Conservation (phyloP, 2,113 vertebrate species). For the Pangasianodon gigas region DNA sequence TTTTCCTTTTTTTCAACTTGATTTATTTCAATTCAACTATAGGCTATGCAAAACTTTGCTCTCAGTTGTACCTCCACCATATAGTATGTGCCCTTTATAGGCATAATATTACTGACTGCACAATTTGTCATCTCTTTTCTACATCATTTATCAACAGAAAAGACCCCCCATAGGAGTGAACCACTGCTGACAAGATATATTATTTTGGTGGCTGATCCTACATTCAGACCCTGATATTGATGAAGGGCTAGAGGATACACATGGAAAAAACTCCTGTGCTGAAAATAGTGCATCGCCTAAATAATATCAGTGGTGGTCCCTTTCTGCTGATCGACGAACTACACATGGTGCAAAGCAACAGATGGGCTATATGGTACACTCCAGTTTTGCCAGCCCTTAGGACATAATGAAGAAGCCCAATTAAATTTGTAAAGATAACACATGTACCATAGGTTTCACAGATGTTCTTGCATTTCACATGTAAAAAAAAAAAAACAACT, state of each 20-base stretch:
- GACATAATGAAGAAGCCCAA: background rate
- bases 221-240: background rate
- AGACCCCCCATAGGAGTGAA: background rate
- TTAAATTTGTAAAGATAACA: background rate
- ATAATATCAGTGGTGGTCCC: background rate
- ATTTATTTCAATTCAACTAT: background rate
- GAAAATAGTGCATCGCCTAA: background rate
- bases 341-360: background rate
- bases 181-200: background rate
- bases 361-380: background rate
- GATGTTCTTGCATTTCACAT: constrained; percentile 5
- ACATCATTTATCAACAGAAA: background rate
- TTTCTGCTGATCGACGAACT: background rate
- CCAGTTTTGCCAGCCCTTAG: background rate
- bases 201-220: background rate
- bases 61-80: background rate
- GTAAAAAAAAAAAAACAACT: background rate
- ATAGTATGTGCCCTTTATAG: background rate
- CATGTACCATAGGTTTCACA: background rate
- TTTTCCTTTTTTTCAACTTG: background rate
- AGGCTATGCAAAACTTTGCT: background rate
- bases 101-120: background rate
- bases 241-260: background rate
- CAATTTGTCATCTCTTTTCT: background rate
- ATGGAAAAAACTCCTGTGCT: background rate